phyloP scores from a whole-genome alignment of 2,797 vertebrate genomes.

The Distichodus sexfasciatus region DNA sequence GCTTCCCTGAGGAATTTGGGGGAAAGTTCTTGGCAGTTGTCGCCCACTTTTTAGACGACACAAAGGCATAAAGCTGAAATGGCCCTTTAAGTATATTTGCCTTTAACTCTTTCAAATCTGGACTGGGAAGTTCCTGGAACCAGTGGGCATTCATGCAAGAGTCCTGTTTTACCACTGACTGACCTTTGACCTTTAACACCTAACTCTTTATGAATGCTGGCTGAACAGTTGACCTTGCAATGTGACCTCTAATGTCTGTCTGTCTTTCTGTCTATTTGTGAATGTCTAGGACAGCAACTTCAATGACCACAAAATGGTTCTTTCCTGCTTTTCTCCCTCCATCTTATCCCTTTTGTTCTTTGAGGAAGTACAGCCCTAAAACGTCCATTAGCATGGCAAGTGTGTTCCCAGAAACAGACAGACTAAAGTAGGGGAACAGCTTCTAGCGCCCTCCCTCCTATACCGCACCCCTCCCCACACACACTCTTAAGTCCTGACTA shows the following conservation, averaged over 20 bases:
- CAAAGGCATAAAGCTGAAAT: no score
- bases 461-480: slow-evolving; percentile 12
- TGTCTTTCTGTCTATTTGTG: slow-evolving; percentile 42
- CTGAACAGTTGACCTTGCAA: no score
- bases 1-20: neutral
- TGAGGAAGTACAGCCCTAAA: neutral
- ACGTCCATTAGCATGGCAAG: slow-evolving; percentile 35
- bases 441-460: slow-evolving; percentile 65
- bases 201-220: no score
- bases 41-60: neutral
- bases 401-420: slow-evolving; percentile 14
- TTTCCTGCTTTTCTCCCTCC: slow-evolving; percentile 34
- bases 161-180: no score
- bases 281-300: no score
- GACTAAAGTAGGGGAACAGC: slow-evolving; percentile 24
- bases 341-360: slow-evolving; percentile 15
- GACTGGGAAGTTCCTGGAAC: no score
- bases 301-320: no score
- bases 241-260: no score
- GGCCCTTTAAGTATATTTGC: slow-evolving; percentile 23
- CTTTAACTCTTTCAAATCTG: slow-evolving; percentile 29
- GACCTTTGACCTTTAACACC: no score
- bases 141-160: no score
- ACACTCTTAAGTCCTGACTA: slow-evolving; percentile 67
- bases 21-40: neutral